phyloP scores from a whole-genome alignment of 2,113 vertebrate genomes.

The Tyto alba region DNA sequence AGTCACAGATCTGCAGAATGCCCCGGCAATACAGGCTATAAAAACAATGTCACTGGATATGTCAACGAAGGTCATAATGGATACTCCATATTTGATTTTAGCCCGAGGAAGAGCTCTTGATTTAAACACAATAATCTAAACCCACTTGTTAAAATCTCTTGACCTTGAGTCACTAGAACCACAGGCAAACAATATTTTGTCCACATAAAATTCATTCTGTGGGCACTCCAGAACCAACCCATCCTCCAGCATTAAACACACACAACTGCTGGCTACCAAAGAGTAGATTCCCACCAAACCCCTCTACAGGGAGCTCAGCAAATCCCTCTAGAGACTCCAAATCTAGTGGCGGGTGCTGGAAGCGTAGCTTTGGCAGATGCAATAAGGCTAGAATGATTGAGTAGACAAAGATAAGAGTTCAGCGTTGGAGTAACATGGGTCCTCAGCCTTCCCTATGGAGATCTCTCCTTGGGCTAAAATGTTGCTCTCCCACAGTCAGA shows the following conservation, averaged over 20 bases:
- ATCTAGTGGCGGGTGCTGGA: neutral
- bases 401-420: neutral
- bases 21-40: neutral
- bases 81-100: rapidly evolving
- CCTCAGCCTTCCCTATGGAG: neutral
- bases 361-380: rapidly evolving
- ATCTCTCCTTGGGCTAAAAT: neutral
- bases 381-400: neutral
- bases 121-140: neutral
- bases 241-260: neutral
- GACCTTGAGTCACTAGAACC: neutral
- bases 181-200: neutral
- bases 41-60: neutral
- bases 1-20: neutral
- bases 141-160: neutral
- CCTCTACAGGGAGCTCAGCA: neutral
- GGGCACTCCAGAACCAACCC: neutral
- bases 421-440: neutral
- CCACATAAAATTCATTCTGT: neutral
- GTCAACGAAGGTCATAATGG: neutral
- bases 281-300: neutral
- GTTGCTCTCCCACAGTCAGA: neutral
- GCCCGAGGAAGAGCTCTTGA: neutral
- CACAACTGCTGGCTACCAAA: neutral
- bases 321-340: neutral